Evolutionary conservation across 2,113 vertebrate genomes (phyloP), one percentile per base, ranked within the genome.

Genomic region (Microtus oregoni): DNA sequence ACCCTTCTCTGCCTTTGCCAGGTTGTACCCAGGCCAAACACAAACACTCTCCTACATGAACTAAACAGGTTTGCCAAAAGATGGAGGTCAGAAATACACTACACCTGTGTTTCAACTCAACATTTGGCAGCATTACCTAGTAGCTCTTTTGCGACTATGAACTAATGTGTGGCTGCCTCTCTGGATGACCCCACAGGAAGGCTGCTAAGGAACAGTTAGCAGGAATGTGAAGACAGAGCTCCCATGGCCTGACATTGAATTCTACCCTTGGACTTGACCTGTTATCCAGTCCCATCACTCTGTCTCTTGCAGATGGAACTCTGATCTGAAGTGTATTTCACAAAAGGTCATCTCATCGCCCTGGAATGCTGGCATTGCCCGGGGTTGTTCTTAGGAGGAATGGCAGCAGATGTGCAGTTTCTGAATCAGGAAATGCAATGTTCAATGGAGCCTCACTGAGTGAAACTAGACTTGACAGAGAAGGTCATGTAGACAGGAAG

Each of bases 251-350:
- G 58, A 67, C 92, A 88, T 10, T 86, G 87, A 95, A 50, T 87
- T 94, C 90, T 93, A 67, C 82, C 93, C 50, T 97, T 96, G 85
- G 65, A 68, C 70, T 93, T 93, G 79, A 96, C 92, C 86, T 90
- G 30, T 44, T 96, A 63, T 38, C 92, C 38, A 77, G 76, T 47
- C 30, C 94, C 32, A 90, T 90, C 85, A 79, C 76, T 96, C 92
- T 89, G 89, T 94, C 90, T 83, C 92, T 91, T 95, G 76, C 47
- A 96, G 93, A 94, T 70, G 92, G 89, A 97, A 86, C 89, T 94
- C 83, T 96, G 73, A 61, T 82, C 92, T 95, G 44, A 95, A 96
- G 30, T 87, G 30, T 58, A n/a, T 87, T 95, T 96, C 92, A 72
- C 28, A 72, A 95, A 95, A 78, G 86, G 88, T 89, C 94, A 91